These are phyloP conservation scores for Gobio gobio DNA, from an alignment of 2,113 vertebrate species.

Conservation along the genomic window DNA sequence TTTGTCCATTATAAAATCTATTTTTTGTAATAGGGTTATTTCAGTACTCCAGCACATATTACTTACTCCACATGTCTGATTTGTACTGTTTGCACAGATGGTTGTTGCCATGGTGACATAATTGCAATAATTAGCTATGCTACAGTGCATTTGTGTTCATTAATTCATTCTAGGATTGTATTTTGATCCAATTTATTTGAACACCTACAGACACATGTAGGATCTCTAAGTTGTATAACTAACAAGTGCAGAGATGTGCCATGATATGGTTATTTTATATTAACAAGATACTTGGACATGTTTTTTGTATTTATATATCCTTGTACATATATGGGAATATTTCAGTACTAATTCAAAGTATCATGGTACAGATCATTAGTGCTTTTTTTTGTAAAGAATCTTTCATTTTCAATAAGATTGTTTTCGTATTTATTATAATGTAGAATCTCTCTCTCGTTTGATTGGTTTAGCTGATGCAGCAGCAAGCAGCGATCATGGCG, in stretches of 20 bases:
- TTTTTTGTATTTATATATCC: too few relatives aligned
- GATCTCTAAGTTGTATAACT: background rate
- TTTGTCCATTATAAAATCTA: too few relatives aligned
- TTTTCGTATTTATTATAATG: background rate
- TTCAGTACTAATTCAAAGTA: too few relatives aligned
- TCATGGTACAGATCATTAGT: too few relatives aligned
- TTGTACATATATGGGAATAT: too few relatives aligned
- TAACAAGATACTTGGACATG: too few relatives aligned
- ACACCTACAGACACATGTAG: slow-evolving; percentile 11
- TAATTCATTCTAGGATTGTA: slow-evolving; percentile 53
- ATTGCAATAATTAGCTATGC: slow-evolving; percentile 51
- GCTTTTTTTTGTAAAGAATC: background rate
- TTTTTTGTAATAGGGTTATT: background rate
- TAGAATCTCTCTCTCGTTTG: background rate
- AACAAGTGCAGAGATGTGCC: background rate
- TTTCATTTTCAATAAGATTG: background rate
- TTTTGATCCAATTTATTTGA: slow-evolving; percentile 16
- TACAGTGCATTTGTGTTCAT: slow-evolving; percentile 49
- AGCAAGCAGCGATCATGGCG: slow-evolving; percentile 86
- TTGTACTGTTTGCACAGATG: slow-evolving; percentile 34
- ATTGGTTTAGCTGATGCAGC: slow-evolving; percentile 83
- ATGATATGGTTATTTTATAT: too few relatives aligned
- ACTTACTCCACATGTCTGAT: background rate
- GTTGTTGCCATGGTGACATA: slow-evolving; percentile 41
- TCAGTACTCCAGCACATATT: background rate